phyloP scores from a whole-genome alignment of 2,888 invertebrate species.

The Clivina fossor region DNA sequence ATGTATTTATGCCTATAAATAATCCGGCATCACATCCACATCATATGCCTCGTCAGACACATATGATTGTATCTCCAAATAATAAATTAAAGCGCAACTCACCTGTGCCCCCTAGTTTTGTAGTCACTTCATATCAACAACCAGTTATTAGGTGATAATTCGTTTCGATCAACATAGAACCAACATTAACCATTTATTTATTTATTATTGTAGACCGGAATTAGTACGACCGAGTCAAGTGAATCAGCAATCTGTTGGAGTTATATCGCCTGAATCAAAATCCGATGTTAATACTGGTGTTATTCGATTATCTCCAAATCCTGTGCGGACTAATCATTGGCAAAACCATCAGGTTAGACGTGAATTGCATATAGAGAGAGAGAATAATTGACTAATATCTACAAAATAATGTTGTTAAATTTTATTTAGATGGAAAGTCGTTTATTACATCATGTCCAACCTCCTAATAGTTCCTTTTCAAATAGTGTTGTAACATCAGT shows the following conservation, averaged over 20 bases:
- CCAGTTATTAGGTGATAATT: slow-evolving; percentile 52
- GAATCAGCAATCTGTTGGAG: slow-evolving; percentile 41
- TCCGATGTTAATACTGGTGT: slow-evolving; percentile 72
- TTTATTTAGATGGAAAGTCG: slow-evolving; percentile 24
- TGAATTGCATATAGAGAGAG: neutral
- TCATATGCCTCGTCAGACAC: slow-evolving; percentile 30
- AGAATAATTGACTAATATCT: too few species aligned
- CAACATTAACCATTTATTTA: slow-evolving; percentile 27
- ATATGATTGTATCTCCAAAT: slow-evolving; percentile 37
- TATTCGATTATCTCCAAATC: slow-evolving; percentile 79
- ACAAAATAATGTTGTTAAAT: too few species aligned
- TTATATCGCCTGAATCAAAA: slow-evolving; percentile 5
- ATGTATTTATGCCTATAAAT: slow-evolving; percentile 90
- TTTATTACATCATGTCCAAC: slow-evolving; percentile 14
- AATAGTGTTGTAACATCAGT: slow-evolving; percentile 21
- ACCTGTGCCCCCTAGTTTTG: slow-evolving; percentile 51
- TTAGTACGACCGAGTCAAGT: slow-evolving; percentile 63
- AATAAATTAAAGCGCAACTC: slow-evolving; percentile 55
- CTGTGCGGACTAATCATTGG: slow-evolving; percentile 47
- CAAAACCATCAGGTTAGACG: slow-evolving; percentile 23
- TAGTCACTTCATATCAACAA: slow-evolving; percentile 48
- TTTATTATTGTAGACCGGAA: slow-evolving; percentile 65
- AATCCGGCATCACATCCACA: slow-evolving; percentile 65
- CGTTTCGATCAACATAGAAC: too few species aligned
- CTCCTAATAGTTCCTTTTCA: slow-evolving; percentile 20